These are phyloP conservation scores for Pyrrhosoma nymphula DNA, from an alignment of 2,888 invertebrate genomes.

Conservation along the genomic window DNA sequence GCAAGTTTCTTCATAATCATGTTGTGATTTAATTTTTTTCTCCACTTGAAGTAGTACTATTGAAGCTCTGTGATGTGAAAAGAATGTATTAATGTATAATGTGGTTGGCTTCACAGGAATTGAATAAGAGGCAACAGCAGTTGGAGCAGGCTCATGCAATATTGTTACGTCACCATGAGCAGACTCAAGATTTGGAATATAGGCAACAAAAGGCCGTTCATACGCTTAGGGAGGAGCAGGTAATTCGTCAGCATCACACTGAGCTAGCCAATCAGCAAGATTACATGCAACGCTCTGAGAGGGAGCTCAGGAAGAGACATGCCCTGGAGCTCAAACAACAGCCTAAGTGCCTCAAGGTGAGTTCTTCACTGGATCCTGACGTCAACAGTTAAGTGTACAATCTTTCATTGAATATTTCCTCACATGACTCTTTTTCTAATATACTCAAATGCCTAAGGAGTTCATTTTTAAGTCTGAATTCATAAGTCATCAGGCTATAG, in stretches of 20 bases:
- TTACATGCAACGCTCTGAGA: conserved; percentile 96
- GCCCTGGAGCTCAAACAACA: conserved; percentile 98
- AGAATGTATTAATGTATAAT: no score
- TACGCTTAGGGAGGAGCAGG: conserved; percentile 91
- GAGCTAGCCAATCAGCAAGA: conserved; percentile 97
- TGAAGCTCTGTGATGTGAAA: no score
- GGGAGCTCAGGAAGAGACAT: conserved; percentile 97
- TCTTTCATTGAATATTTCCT: no score
- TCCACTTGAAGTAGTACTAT: no score
- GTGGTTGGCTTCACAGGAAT: conserved; percentile 83
- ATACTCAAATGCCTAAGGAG: no score
- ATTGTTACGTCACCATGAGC: conserved; percentile 97
- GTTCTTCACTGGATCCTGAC: conserved; percentile 72
- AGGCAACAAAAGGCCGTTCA: conserved; percentile 97
- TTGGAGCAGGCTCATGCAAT: conserved; percentile 96
- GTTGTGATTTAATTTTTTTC: no score
- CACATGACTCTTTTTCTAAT: no score
- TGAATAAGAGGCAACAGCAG: conserved; percentile 96
- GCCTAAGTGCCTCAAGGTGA: conserved; percentile 97
- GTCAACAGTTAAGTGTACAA: no score
- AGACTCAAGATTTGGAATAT: conserved; percentile 97
- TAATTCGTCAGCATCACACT: conserved; percentile 93
- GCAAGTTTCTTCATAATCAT: no score
- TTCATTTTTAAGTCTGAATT: no score
- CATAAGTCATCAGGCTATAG: no score